Percentiles rank a stretch among this genome's conserved stretches.
Conservation (phyloP, 2,797 vertebrate species). For the Leptoclinus maculatus region DNA sequence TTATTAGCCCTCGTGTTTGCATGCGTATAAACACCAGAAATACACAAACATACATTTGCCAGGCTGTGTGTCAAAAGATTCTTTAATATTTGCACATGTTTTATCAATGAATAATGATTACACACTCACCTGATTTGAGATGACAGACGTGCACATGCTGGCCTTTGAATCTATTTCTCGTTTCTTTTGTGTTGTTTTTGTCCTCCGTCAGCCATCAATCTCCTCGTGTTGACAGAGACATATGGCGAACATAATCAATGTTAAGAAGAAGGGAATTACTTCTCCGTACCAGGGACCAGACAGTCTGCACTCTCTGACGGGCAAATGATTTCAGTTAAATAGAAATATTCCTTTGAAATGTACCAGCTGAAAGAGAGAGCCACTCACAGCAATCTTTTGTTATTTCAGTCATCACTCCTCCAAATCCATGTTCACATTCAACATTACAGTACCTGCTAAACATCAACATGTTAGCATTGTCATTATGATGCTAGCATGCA, state of each 20-base stretch:
- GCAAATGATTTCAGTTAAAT: constrained; percentile 45
- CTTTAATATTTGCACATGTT: constrained; percentile 28
- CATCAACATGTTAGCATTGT: too few relatives aligned
- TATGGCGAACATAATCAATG: constrained; percentile 43
- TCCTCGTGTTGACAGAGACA: constrained; percentile 51
- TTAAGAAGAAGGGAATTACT: constrained; percentile 41
- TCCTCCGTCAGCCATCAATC: constrained; percentile 39
- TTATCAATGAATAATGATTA: constrained; percentile 58
- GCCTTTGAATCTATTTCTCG: constrained; percentile 51
- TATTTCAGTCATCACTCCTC: neutral
- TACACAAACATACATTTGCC: constrained; percentile 23
- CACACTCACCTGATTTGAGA: constrained; percentile 30
- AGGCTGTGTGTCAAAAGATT: constrained; percentile 17
- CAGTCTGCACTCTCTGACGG: constrained; percentile 20
- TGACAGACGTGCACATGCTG: constrained; percentile 14
- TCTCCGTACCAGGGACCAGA: constrained; percentile 16
- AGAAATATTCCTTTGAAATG: constrained; percentile 39
- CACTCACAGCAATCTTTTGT: neutral
- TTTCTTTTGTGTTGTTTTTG: constrained; percentile 17
- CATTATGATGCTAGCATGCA: too few relatives aligned
- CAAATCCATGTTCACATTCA: neutral
- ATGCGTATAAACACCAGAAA: constrained; percentile 5
- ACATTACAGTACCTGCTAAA: too few relatives aligned
- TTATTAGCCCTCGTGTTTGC: constrained; percentile 37
- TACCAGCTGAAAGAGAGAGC: constrained; percentile 13